phyloP scores from a whole-genome alignment of 2,113 vertebrate genomes.

The Trichechus manatus region DNA sequence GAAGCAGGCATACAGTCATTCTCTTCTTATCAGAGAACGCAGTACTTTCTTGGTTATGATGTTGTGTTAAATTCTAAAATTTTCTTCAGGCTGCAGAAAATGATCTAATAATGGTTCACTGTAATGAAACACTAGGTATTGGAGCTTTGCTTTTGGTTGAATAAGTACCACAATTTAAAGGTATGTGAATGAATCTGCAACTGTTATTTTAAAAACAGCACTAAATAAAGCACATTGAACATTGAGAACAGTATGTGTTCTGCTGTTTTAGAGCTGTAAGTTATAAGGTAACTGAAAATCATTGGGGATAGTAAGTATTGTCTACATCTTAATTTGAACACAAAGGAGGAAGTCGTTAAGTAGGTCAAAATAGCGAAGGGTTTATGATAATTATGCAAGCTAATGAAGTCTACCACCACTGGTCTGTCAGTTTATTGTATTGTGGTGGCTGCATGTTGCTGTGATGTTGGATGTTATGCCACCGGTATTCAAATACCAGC shows the following conservation, averaged over 20 bases:
- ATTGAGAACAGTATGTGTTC: accelerated
- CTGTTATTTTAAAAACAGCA: neutral
- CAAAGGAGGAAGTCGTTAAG: neutral
- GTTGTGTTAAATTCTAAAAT: constrained; percentile 79
- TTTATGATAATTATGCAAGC: neutral
- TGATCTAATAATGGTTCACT: constrained; percentile 58
- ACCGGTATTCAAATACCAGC: too few relatives aligned
- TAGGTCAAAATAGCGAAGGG: neutral
- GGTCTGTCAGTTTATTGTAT: too few relatives aligned
- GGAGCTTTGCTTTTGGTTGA: constrained; percentile 53
- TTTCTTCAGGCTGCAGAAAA: constrained; percentile 77
- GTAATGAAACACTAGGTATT: constrained; percentile 31
- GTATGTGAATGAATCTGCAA: neutral
- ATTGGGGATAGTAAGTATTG: accelerated
- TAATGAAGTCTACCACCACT: neutral
- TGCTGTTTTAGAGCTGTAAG: neutral
- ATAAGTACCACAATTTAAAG: constrained; percentile 10
- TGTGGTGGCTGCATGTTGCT: too few relatives aligned
- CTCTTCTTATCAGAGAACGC: constrained; percentile 50
- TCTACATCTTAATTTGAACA: neutral
- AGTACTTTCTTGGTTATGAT: constrained; percentile 58
- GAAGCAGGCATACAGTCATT: constrained; percentile 7
- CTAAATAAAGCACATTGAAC: accelerated
- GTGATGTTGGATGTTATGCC: too few relatives aligned
- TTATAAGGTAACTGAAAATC: neutral